Percentiles rank a stretch among this genome's conserved stretches.
Evolutionary conservation across 2,113 vertebrate species (phyloP).

Genomic region (Triplophysa tibetana): DNA sequence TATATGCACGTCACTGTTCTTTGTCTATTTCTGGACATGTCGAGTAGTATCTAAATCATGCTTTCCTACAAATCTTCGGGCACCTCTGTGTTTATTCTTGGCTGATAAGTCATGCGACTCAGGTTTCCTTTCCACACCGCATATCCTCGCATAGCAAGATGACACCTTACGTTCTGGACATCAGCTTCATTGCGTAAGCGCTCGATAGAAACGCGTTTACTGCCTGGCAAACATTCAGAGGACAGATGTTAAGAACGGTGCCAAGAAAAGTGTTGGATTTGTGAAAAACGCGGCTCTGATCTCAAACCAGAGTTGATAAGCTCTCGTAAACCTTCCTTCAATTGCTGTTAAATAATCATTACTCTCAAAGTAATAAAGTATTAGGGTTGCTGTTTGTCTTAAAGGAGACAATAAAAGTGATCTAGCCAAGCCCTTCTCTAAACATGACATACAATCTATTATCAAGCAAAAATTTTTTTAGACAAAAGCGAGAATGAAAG

Average conservation of each 20-base stretch:
- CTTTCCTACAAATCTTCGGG: slow-evolving; percentile 31
- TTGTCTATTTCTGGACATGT: slow-evolving; percentile 35
- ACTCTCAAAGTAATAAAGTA: no score
- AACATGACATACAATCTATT: slow-evolving; percentile 6
- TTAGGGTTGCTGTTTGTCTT: no score
- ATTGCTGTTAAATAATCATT: background rate
- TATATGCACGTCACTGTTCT: background rate
- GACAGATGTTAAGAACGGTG: background rate
- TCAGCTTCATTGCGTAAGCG: slow-evolving; percentile 39
- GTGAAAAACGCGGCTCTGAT: background rate
- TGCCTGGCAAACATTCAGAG: background rate
- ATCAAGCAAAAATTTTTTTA: background rate
- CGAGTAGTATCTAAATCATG: slow-evolving; percentile 38
- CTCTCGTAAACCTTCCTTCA: background rate
- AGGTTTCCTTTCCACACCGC: slow-evolving; percentile 43
- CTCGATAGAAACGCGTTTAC: slow-evolving; percentile 28
- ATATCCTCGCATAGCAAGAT: slow-evolving; percentile 38
- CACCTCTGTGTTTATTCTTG: slow-evolving; percentile 51
- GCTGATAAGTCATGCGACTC: slow-evolving; percentile 46
- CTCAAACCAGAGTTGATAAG: background rate
- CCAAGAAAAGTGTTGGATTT: background rate
- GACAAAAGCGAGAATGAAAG: slow-evolving; percentile 32
- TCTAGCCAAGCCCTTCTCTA: background rate
- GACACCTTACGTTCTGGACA: slow-evolving; percentile 33
- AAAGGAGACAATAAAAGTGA: background rate